Evolutionary conservation across 2,113 vertebrate genomes (phyloP).

Genomic region (Elephantulus edwardii): DNA sequence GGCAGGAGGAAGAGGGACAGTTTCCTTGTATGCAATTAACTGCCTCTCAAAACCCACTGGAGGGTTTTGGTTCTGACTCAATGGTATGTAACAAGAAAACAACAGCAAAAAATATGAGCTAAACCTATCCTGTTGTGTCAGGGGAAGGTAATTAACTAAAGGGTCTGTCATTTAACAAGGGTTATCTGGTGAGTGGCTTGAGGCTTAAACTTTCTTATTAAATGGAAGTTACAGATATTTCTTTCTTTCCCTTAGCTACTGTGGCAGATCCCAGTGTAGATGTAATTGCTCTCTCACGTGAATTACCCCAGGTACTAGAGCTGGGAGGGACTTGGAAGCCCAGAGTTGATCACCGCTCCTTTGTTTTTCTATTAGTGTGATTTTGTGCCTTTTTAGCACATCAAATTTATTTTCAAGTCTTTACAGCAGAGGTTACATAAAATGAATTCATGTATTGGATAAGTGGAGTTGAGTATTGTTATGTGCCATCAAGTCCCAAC

Average conservation of each 20-base stretch:
- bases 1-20: no score
- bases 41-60: no score
- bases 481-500: no score
- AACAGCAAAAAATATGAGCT: no score
- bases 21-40: no score
- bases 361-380: not conserved
- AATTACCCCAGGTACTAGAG: not conserved
- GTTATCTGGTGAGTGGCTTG: not conserved
- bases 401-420: not conserved
- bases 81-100: no score
- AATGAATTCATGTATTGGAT: not conserved
- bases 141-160: not conserved
- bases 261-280: not conserved
- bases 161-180: fast-evolving
- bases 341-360: fast-evolving
- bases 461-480: not conserved
- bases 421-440: not conserved
- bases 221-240: fast-evolving
- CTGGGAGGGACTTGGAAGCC: not conserved
- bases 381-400: not conserved
- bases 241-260: not conserved
- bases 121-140: no score
- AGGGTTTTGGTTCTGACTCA: no score
- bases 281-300: not conserved
- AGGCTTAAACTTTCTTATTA: not conserved